A percentile compares a stretch with the other conserved stretches of the same genome.
phyloP scores from a whole-genome alignment of 2,113 vertebrate species.

The Laticauda laticaudata region DNA sequence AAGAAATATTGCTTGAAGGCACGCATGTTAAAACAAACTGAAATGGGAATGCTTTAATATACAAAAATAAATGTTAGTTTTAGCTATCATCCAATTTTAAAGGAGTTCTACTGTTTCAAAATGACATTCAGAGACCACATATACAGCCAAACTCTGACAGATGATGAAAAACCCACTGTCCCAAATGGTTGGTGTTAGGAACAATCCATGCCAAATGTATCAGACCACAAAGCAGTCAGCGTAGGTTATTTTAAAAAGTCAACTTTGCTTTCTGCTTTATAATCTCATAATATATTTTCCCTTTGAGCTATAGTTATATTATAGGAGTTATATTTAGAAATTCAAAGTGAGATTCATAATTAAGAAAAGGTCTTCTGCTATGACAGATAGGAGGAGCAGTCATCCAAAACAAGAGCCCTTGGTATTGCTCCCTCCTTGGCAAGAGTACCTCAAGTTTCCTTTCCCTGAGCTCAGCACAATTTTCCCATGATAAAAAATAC shows the following conservation, averaged over 20 bases:
- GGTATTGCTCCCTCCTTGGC: neutral
- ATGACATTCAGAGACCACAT: neutral
- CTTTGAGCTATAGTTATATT: neutral
- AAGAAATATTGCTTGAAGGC: neutral
- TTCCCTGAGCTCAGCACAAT: neutral
- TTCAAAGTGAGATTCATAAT: neutral
- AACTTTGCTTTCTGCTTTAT: constrained; percentile 43
- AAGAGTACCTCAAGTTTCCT: neutral
- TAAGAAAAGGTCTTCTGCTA: constrained; percentile 4
- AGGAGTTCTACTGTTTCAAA: neutral
- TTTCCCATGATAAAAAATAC: neutral
- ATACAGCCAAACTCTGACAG: constrained; percentile 34
- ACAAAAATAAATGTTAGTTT: neutral
- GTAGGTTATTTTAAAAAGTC: constrained; percentile 33
- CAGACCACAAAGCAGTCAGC: constrained; percentile 49
- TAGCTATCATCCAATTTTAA: neutral
- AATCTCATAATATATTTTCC: constrained; percentile 3
- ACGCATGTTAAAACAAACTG: neutral
- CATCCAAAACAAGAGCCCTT: neutral
- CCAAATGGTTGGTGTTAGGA: neutral
- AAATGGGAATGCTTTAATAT: neutral
- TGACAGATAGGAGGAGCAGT: neutral
- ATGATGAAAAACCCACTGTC: neutral
- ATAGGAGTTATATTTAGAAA: constrained; percentile 16
- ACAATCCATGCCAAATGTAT: constrained; percentile 30